Evolutionary conservation across 2,113 vertebrate species (phyloP), one percentile per base, ranked within the genome.

Genomic region (Scatophagus argus): DNA sequence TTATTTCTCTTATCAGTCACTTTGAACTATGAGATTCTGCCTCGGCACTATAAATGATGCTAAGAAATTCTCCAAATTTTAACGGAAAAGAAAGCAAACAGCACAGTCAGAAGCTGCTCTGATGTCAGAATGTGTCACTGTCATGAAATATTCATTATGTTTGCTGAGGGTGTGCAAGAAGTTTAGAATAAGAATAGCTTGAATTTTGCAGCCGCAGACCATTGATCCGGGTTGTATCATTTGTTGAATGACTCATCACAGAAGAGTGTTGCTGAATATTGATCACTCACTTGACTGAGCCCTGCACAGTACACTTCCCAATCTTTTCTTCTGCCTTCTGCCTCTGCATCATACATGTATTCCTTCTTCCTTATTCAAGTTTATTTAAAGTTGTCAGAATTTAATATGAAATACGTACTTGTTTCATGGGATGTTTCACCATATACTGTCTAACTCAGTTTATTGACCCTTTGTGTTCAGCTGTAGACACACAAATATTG

Each of bases 201-300:
- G 54, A 25, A 60, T 74, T 74, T 79, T 74, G 34, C 58, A 25
- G 68, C 38, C 27, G 82, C 61, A 69, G 64, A 60, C 38, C 60
- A 84, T 83, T 82, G 88, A 88, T 87, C 74, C 7, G 21, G 27
- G 39, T 55, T 29, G 55, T 74, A 74, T 83, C 78, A 65, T 81
- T 81, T 86, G 64, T 78, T 54, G 68, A 75, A 75, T 87, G 85
- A 84, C 75, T 86, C 85, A 83, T 85, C 79, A 67, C 31, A 55
- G 44, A 72, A 27, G 47, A 76, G 46, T 74, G 87, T 63, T 77
- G 67, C 60, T 85, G 87, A 87, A 87, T 80, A 78, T 79, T 85
- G 82, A 90, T 88, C 56, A 54, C 58, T 82, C 36, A n/a, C 29
- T 76, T 34, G 67, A 77, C 71, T 55, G 71, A 77, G 19, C 31